A percentile compares a stretch with the other conserved stretches of the same genome.
phyloP scores from a whole-genome alignment of 2,113 vertebrate species.

The Myanophis thanlyinensis region DNA sequence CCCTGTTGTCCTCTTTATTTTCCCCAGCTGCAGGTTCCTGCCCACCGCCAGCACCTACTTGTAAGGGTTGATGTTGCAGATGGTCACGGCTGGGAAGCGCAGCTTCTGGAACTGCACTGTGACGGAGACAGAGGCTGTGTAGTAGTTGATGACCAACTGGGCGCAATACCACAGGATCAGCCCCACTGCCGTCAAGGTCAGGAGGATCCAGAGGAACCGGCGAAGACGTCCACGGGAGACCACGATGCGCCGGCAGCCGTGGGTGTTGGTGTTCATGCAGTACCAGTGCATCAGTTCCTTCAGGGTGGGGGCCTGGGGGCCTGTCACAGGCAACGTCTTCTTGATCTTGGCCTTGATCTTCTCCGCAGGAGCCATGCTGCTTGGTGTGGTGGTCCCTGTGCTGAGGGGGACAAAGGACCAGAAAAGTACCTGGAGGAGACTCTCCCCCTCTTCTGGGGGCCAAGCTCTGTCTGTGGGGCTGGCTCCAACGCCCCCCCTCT shows the following conservation, averaged over 20 bases:
- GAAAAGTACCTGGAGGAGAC: neutral
- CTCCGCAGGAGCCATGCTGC: slow-evolving; percentile 66
- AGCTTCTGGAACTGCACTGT: slow-evolving; percentile 79
- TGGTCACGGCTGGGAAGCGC: slow-evolving; percentile 77
- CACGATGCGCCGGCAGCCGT: slow-evolving; percentile 80
- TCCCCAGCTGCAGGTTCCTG: neutral
- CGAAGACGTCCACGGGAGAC: slow-evolving; percentile 78
- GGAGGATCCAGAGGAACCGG: slow-evolving; percentile 71
- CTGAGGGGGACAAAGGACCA: neutral
- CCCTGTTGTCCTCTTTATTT: fast-evolving
- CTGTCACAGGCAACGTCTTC: slow-evolving; percentile 73
- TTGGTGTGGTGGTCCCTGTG: fast-evolving
- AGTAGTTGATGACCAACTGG: slow-evolving; percentile 72
- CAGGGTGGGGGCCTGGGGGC: slow-evolving; percentile 76
- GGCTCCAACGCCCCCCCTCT: neutral
- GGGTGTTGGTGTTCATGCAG: slow-evolving; percentile 80
- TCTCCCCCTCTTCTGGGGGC: neutral
- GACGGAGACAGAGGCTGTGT: slow-evolving; percentile 76
- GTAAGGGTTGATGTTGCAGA: slow-evolving; percentile 84
- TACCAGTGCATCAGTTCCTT: slow-evolving; percentile 79
- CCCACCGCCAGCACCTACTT: slow-evolving; percentile 64
- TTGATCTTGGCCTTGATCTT: slow-evolving; percentile 77
- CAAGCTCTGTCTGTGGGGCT: neutral
- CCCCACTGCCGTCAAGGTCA: slow-evolving; percentile 73
- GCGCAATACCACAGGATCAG: slow-evolving; percentile 81